Base-by-base conservation (phyloP, 2,888 invertebrate species). In the Tuberolachnus salignus region DNA sequence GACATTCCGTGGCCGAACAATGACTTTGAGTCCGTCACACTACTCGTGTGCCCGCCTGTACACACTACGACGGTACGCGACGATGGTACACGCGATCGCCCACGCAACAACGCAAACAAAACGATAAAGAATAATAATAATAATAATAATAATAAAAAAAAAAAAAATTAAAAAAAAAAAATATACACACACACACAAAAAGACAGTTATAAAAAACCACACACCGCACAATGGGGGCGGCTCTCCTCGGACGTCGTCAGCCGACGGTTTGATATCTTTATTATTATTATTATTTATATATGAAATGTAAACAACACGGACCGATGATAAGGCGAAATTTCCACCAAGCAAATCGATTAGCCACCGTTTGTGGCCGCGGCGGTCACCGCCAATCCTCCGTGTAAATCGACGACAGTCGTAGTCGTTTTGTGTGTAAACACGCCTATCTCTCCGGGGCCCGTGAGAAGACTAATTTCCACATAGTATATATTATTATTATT, bases 261-360 rank as follows among this genome's bases (percentile, higher is more conserved):
- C 51, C 53, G 53, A 26, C 44, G 55, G 59, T 74, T 57, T 78
- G 78, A 78, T 78, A 78, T 78, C 59, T 78, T 78, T 78, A 78
- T 78, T 78, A 34, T 34, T 34, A n/a, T n/a, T n/a, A n/a, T n/a
- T n/a, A n/a, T n/a, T n/a, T n/a, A n/a, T n/a, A n/a, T n/a, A n/a
- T 34, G 21, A 78, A 78, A 69, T 69, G 78, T 78, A 78, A 78
- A 78, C 78, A 78, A 78, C 78, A 78, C 78, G 78, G 78, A 69
- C 78, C 69, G 78, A 78, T 78, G 78, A 78, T 78, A 69, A 78
- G 78, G 78, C 78, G 78, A 78, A 78, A 78, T 78, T 78, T 78
- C 59, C 78, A 67, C 59, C 61, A 34, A 59, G 78, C 78, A 78
- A 78, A 78, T 78, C 78, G 78, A 78, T 78, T 78, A 78, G 78